Percentiles rank a stretch among this genome's conserved stretches.
Evolutionary conservation across 2,888 invertebrate species (phyloP).

Genomic region (Neuroscelio doddi): DNA sequence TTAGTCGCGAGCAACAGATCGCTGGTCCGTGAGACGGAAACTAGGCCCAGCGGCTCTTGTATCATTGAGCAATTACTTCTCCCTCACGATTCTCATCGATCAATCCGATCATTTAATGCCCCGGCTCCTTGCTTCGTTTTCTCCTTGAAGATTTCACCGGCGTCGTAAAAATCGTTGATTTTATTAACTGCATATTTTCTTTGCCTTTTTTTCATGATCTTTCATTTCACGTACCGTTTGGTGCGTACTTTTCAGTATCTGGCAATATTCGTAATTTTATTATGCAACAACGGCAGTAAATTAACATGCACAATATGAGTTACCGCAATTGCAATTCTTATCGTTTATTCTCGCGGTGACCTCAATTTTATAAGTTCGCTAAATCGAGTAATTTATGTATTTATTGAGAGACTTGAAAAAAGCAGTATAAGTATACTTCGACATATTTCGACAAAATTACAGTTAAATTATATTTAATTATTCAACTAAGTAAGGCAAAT

Average conservation of each 20-base stretch:
- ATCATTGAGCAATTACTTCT: conserved; percentile 4
- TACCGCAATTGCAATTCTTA: conserved; percentile 26
- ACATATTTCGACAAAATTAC: no score
- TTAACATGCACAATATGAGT: conserved; percentile 4
- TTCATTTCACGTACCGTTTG: no score
- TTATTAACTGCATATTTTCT: neutral
- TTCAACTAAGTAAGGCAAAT: no score
- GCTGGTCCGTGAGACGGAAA: conserved; percentile 4
- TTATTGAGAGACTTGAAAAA: no score
- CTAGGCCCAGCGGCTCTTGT: conserved; percentile 5
- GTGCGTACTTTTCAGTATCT: no score
- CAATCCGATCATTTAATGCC: neutral
- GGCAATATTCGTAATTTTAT: conserved; percentile 9
- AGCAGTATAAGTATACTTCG: no score
- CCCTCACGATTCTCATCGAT: conserved; percentile 2
- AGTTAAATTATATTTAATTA: no score
- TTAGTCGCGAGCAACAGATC: conserved; percentile 10
- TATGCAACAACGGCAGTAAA: conserved; percentile 22
- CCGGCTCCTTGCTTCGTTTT: neutral
- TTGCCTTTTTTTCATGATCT: neutral
- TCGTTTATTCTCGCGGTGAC: conserved; percentile 23
- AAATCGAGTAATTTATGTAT: no score
- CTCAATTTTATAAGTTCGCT: conserved; percentile 7
- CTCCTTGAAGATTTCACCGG: conserved; percentile 8
- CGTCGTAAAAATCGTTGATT: conserved; percentile 9